phyloP scores from a whole-genome alignment of 2,113 vertebrate genomes.

The Tetrax tetrax region DNA sequence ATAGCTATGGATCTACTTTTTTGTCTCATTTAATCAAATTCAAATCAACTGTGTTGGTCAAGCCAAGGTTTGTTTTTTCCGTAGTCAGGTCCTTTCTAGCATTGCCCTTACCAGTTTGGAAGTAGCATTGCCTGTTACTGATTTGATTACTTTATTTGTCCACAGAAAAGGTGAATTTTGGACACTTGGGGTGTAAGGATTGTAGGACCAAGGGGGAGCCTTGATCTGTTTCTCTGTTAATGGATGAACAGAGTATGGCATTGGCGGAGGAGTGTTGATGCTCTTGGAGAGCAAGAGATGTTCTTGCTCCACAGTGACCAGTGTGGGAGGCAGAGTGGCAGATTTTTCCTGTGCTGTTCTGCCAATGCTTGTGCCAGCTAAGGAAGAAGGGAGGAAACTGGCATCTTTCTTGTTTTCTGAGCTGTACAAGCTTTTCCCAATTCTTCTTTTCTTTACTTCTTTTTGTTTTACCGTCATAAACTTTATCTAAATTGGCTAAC shows the following conservation, averaged over 20 bases:
- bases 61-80: neutral
- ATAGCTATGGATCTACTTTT: neutral
- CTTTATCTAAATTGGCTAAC: neutral
- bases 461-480: neutral
- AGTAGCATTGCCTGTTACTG: neutral
- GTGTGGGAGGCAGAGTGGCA: neutral
- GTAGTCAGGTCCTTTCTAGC: neutral
- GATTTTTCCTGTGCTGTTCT: neutral
- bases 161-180: neutral
- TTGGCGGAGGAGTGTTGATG: neutral
- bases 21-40: neutral
- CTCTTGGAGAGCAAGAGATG: neutral
- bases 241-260: neutral
- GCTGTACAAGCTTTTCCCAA: neutral
- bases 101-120: neutral
- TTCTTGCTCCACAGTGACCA: neutral
- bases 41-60: neutral
- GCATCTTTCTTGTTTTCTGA: neutral
- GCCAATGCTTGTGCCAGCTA: neutral
- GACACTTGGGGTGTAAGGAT: neutral
- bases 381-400: neutral
- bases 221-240: neutral
- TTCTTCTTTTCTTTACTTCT: neutral
- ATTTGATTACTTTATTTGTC: neutral
- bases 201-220: neutral